Conservation (phyloP, 2,888 invertebrate genomes). For the Tolmerus cingulatus region DNA sequence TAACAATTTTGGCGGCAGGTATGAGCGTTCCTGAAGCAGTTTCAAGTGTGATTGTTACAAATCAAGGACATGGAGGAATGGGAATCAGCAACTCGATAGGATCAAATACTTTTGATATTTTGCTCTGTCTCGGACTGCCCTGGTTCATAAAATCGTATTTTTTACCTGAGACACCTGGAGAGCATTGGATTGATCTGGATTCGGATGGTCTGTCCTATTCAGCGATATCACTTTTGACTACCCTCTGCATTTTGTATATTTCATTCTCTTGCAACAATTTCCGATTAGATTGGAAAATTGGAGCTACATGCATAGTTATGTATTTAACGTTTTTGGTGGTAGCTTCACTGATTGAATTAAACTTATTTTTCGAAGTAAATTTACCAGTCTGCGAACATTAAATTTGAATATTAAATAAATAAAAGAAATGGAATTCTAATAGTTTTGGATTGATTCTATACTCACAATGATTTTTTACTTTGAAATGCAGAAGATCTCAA, state of each 20-base stretch:
- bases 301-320: slow-evolving; percentile 71
- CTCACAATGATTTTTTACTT: no score
- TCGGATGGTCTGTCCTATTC: slow-evolving; percentile 80
- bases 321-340: slow-evolving; percentile 74
- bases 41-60: slow-evolving; percentile 82
- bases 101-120: slow-evolving; percentile 82
- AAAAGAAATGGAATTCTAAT: background rate
- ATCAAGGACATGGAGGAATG: slow-evolving; percentile 71
- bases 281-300: slow-evolving; percentile 75
- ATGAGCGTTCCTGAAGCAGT: slow-evolving; percentile 89
- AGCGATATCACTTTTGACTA: slow-evolving; percentile 76
- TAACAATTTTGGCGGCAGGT: slow-evolving; percentile 85
- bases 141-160: slow-evolving; percentile 77
- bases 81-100: slow-evolving; percentile 83
- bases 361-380: slow-evolving; percentile 78
- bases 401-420: background rate
- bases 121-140: slow-evolving; percentile 79
- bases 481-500: background rate
- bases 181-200: slow-evolving; percentile 72
- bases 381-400: slow-evolving; percentile 73
- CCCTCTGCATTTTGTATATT: slow-evolving; percentile 74
- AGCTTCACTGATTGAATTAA: slow-evolving; percentile 78
- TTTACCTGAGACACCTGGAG: slow-evolving; percentile 68
- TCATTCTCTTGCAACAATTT: slow-evolving; percentile 74
- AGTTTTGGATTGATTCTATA: no score